phyloP scores from a whole-genome alignment of 2,113 vertebrate species.

The Cynopterus brachyotis region DNA sequence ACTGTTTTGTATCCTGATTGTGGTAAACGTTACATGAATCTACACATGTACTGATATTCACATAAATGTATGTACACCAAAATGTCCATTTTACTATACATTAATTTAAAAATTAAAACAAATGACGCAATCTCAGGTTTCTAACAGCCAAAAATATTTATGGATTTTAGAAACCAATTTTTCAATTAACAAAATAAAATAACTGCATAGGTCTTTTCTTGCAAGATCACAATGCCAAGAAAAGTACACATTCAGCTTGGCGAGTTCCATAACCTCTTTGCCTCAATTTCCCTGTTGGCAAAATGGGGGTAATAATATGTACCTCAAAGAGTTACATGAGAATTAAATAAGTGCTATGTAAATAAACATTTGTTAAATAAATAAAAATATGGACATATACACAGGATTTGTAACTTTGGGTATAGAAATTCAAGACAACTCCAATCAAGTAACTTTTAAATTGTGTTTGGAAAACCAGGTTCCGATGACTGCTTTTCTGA shows the following conservation, averaged over 20 bases:
- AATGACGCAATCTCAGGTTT: background rate
- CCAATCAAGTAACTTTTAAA: background rate
- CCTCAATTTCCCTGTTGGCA: background rate
- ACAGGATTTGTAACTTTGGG: background rate
- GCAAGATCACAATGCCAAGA: conserved; percentile 1
- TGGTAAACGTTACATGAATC: background rate
- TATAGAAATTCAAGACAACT: background rate
- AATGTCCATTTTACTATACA: background rate
- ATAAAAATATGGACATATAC: background rate
- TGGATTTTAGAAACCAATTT: background rate
- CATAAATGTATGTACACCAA: background rate
- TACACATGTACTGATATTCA: background rate
- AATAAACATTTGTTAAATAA: background rate
- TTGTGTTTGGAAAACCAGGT: background rate
- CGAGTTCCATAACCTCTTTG: background rate
- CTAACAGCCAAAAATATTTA: conserved; percentile 38
- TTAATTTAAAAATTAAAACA: conserved; percentile 4
- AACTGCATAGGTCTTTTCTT: background rate
- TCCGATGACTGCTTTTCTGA: background rate
- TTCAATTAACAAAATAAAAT: conserved; percentile 33
- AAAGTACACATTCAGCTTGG: conserved; percentile 17
- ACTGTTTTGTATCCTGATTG: background rate
- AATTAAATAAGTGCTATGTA: background rate
- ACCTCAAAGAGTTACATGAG: background rate
- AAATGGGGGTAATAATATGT: background rate